Conservation (phyloP, 2,797 vertebrate species). For the Cryptoprocta ferox region DNA sequence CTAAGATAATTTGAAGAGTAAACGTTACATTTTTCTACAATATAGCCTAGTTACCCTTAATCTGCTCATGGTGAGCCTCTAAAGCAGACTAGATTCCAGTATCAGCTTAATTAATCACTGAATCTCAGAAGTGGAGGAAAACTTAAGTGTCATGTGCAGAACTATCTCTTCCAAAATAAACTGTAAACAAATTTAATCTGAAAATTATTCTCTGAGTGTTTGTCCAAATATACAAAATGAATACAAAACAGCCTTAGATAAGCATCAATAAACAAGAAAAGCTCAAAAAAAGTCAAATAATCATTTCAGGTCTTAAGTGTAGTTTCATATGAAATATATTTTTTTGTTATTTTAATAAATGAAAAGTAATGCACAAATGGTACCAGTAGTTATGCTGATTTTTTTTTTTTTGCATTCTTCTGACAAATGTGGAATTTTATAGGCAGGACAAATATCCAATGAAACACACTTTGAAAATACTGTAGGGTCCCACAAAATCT, state of each 20-base stretch:
- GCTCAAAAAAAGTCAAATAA: constrained; percentile 38
- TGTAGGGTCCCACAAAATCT: background rate
- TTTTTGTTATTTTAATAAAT: constrained; percentile 35
- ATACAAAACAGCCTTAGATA: background rate
- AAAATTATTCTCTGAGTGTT: background rate
- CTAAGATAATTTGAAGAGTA: background rate
- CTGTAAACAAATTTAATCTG: background rate
- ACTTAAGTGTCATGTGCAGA: background rate
- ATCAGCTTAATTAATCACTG: constrained; percentile 31
- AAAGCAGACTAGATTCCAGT: background rate
- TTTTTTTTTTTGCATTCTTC: constrained; percentile 12
- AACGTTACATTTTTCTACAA: background rate
- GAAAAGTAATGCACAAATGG: background rate
- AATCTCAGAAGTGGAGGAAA: background rate
- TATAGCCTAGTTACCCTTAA: background rate
- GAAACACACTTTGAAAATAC: background rate
- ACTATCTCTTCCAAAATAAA: constrained; percentile 27
- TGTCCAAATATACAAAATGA: background rate
- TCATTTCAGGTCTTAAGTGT: background rate
- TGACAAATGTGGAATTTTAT: constrained; percentile 17
- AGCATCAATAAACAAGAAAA: background rate
- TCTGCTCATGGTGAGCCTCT: background rate
- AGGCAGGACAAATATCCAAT: background rate
- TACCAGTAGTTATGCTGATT: background rate
- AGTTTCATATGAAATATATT: background rate